Base-by-base conservation (phyloP, 2,888 invertebrate genomes). In the Eueremaeus valkanovi region DNA sequence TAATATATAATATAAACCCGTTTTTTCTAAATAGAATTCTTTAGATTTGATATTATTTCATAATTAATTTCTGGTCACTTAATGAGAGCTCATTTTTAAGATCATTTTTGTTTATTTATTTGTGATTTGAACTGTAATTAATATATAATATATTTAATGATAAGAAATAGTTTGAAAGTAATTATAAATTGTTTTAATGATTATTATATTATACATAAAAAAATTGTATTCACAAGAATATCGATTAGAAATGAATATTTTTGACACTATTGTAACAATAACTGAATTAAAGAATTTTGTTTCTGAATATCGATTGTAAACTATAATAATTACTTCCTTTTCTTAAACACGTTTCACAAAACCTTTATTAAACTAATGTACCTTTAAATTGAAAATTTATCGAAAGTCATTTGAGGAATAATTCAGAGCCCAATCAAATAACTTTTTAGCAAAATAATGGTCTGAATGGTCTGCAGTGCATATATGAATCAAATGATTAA, bases 321-420 rank as follows among this genome's bases (percentile, higher is more conserved):
- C 27, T 45, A n/a, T n/a, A 27, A 55, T 55, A 55, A 55, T 55
- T 55, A 55, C 55, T 55, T 55, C 55, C 55, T 55, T 55, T 16
- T 16, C 21, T 21, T 8, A 51, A n/a, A 51, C 21, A 51, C 51
- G n/a, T 51, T 55, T 27, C 11, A n/a, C 6, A 45, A 45, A 11
- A 16, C 3, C 2, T 45, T 45, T 45, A 45, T 11, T 16, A 45
- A 45, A 45, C 45, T 45, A 36, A 36, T 11, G 36, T n/a, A n/a
- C n/a, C n/a, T 36, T 36, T 8, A 36, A 36, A 36, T 36, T 36
- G 36, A 36, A 36, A 16, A 16, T 16, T 45, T 45, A 45, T 45
- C 45, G 45, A 45, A 45, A 45, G 45, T 45, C 16, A 11, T 11
- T 45, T 36, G 11, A 36, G 36, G 11, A 36, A 45, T 45, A 45